Percentiles rank a stretch among this genome's conserved stretches.
phyloP scores from a whole-genome alignment of 1,140 invertebrate species.

The Hermetia illucens region DNA sequence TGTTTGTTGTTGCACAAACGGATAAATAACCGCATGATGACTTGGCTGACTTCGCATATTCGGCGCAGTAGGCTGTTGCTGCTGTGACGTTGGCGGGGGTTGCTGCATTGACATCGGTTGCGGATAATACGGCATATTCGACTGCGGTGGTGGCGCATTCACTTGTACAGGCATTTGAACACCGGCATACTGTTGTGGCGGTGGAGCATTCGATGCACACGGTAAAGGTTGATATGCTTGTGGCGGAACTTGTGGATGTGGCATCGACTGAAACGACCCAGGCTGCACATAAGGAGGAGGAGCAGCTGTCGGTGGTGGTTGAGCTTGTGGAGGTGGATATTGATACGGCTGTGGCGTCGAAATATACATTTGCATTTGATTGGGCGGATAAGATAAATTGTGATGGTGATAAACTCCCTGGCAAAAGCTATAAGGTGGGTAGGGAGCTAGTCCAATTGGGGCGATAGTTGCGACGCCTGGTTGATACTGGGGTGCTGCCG shows the following conservation, averaged over 20 bases:
- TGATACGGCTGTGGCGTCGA: conserved; percentile 25
- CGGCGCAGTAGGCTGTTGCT: conserved; percentile 10
- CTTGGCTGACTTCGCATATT: conserved; percentile 11
- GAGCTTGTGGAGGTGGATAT: conserved; percentile 31
- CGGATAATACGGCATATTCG: conserved; percentile 5
- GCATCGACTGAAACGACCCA: conserved; percentile 10
- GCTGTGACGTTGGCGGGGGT: conserved; percentile 10
- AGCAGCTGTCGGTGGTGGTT: conserved; percentile 31
- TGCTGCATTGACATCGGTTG: conserved; percentile 17
- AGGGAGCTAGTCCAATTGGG: conserved; percentile 22
- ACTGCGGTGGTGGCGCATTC: neutral
- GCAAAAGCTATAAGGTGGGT: conserved; percentile 26
- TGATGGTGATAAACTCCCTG: conserved; percentile 26
- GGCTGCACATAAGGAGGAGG: conserved; percentile 13
- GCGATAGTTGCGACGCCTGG: conserved; percentile 22
- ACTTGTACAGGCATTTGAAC: conserved; percentile 6
- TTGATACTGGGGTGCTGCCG: conserved; percentile 40
- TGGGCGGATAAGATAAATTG: conserved; percentile 22
- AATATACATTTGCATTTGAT: conserved; percentile 36
- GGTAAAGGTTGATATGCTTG: conserved; percentile 10
- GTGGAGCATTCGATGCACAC: neutral
- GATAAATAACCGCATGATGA: conserved; percentile 6
- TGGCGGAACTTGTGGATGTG: conserved; percentile 14
- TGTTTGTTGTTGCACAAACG: conserved; percentile 6
- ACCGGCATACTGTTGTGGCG: conserved; percentile 2